phyloP scores from a whole-genome alignment of 2,888 invertebrate genomes.

The Cerastis rubricosa region DNA sequence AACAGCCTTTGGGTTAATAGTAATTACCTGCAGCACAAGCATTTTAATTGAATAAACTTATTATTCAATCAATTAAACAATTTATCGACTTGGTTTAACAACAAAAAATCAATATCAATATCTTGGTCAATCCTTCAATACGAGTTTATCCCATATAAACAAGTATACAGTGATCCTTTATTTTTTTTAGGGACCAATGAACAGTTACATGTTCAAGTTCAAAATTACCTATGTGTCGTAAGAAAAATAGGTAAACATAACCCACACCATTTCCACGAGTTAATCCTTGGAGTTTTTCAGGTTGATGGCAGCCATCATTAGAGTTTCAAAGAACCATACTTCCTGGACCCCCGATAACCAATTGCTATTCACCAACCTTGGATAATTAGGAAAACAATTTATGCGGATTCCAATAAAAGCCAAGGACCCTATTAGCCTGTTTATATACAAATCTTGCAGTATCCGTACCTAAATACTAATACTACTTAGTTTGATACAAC shows the following conservation, averaged over 20 bases:
- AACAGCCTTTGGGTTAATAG: not conserved
- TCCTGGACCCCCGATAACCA: not conserved
- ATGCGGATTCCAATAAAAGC: not conserved
- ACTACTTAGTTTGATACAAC: constrained; percentile 9
- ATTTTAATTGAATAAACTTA: not conserved
- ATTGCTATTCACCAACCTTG: not conserved
- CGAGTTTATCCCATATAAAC: too few relatives aligned
- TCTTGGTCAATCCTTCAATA: not conserved
- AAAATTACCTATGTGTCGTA: too few relatives aligned
- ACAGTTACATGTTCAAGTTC: too few relatives aligned
- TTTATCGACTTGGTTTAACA: not conserved
- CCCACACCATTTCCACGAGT: too few relatives aligned
- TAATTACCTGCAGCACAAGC: not conserved
- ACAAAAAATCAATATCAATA: too few relatives aligned
- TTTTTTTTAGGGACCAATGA: too few relatives aligned
- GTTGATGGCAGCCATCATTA: not conserved
- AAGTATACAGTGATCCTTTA: too few relatives aligned
- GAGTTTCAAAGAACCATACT: not conserved
- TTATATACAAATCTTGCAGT: not conserved
- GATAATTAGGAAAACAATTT: not conserved
- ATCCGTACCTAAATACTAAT: not conserved
- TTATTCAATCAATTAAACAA: not conserved
- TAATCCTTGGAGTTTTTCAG: not conserved
- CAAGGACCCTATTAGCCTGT: not conserved
- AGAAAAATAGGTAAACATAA: too few relatives aligned